phyloP scores from a whole-genome alignment of 2,797 vertebrate species.

The Lindbergichthys nudifrons region DNA sequence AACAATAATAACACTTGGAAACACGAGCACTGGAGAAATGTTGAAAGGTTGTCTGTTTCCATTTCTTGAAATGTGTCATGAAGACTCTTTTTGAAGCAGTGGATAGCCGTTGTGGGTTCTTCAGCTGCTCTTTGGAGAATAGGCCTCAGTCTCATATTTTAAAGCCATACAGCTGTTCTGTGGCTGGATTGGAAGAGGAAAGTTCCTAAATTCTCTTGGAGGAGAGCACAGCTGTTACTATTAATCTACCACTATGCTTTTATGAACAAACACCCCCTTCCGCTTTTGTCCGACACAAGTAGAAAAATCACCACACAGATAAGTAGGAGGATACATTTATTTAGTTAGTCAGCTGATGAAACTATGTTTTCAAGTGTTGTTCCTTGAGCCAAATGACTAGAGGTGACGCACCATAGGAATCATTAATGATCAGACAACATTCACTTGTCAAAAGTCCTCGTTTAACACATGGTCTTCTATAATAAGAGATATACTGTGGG shows the following conservation, averaged over 20 bases:
- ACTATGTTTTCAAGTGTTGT: background rate
- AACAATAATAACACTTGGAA: background rate
- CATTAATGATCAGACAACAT: background rate
- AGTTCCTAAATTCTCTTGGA: conserved; percentile 12
- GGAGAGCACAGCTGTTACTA: conserved; percentile 48
- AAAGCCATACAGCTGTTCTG: conserved; percentile 45
- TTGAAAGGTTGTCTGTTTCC: too few relatives aligned
- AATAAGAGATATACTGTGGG: background rate
- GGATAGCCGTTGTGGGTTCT: background rate
- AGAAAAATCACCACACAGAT: background rate
- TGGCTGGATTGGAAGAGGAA: background rate
- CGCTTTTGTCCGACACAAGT: background rate
- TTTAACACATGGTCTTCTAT: background rate
- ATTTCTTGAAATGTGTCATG: background rate
- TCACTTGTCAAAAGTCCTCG: background rate
- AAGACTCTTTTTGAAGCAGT: background rate
- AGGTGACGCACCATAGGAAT: background rate
- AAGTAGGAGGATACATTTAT: conserved; percentile 1
- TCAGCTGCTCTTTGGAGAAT: conserved; percentile 17
- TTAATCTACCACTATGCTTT: conserved; percentile 39
- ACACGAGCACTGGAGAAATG: too few relatives aligned
- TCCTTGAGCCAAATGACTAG: conserved; percentile 20
- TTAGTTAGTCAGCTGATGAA: conserved; percentile 35
- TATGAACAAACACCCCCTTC: conserved; percentile 8
- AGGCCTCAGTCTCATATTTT: background rate